Base-by-base conservation (phyloP, 2,888 invertebrate genomes). In the Sesia bembeciformis region DNA sequence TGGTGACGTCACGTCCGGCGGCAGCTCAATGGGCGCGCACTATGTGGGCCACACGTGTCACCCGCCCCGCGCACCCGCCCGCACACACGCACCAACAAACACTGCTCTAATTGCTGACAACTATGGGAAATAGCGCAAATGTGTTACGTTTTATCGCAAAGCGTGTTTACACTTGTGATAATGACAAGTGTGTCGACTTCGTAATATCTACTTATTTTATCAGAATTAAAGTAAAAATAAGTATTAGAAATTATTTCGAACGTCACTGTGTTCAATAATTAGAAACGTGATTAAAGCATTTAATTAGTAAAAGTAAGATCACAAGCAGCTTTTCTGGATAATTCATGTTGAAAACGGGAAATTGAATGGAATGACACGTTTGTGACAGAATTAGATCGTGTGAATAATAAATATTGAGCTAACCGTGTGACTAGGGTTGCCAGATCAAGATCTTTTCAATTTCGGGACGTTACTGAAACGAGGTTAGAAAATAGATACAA, bases 11-110 rank as follows among this genome's bases (percentile, higher is more conserved):
- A 85, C 81, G 76, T 76, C 72, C 72, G 70, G 50, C 43, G 51
- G 49, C 41, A 68, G 67, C 76, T 83, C 80, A 80, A 83, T 83
- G 84, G 77, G 74, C 74, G 74, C 74, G 66, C 76, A 72, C 73
- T 80, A 85, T 86, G 82, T 85, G 83, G 84, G 85, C 76, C 86
- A 87, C 88, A 86, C 87, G 87, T 88, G 87, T 81, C 84, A 69
- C 66, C 66, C 62, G 62, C 70, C 65, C 68, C 62, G 67, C 56
- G 60, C 57, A 56, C 57, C 56, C 61, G 64, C 60, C 60, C 23
- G 56, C 63, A 56, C 68, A 62, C 70, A 66, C 74, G 66, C 74
- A 74, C 71, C 69, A 68, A 72, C 75, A 66, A 74, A 75, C 75
- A 66, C 70, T 76, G 81, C 71, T 81, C 80, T 84, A 85, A 86